Percentiles rank a stretch among this genome's conserved stretches.
These are phyloP conservation scores for Tenualosa thibaudeaui DNA, from an alignment of 2,797 vertebrate genomes.

Conservation along the genomic window DNA sequence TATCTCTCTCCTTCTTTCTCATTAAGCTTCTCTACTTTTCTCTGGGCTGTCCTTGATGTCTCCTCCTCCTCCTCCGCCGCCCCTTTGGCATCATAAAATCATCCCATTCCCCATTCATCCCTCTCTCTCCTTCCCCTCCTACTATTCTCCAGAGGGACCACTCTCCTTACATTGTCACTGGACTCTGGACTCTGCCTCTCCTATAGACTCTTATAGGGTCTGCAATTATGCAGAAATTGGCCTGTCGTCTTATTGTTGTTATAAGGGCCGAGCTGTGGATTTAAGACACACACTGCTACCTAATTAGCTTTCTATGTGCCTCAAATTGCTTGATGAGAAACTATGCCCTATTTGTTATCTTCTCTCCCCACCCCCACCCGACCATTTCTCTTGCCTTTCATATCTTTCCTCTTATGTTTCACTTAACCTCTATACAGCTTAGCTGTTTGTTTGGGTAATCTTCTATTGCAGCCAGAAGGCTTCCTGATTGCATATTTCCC, in stretches of 20 bases:
- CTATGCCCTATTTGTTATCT: not conserved
- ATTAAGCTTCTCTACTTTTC: not conserved
- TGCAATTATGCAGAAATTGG: not conserved
- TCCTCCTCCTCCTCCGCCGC: not conserved
- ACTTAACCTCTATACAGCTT: constrained; percentile 25
- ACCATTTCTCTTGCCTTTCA: not conserved
- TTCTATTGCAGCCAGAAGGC: constrained; percentile 40
- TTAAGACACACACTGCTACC: not conserved
- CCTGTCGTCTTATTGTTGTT: not conserved
- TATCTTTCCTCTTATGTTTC: constrained; percentile 10
- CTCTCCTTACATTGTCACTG: not conserved
- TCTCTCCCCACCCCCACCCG: not conserved
- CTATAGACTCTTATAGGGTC: not conserved
- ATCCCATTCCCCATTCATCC: not conserved
- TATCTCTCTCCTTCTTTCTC: not conserved
- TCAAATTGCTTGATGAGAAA: constrained; percentile 13
- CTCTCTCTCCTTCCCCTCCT: not conserved
- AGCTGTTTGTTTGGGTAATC: constrained; percentile 40
- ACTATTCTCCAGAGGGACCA: constrained; percentile 1
- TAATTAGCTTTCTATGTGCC: constrained; percentile 3
- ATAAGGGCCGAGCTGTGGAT: not conserved
- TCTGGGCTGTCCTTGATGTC: not conserved
- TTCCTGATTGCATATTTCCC: constrained; percentile 48
- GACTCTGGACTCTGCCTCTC: not conserved
- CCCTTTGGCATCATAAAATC: not conserved